Evolutionary conservation across 2,797 vertebrate genomes (phyloP).

Genomic region (Phataginus tricuspis): DNA sequence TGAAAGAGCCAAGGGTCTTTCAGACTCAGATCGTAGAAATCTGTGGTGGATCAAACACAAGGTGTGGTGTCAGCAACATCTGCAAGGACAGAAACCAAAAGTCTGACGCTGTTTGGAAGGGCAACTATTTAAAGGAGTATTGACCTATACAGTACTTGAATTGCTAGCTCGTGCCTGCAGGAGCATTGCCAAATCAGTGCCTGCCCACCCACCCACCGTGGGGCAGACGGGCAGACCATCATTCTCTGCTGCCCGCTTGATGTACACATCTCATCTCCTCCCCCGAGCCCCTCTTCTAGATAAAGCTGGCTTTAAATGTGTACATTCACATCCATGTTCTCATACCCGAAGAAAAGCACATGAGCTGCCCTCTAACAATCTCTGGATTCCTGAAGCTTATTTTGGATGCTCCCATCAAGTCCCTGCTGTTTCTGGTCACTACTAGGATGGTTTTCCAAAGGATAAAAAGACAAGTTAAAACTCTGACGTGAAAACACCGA

Average conservation of each 20-base stretch:
- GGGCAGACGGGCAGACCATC: not conserved
- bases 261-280: too few species aligned
- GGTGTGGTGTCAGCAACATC: not conserved
- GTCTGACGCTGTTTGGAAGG: not conserved
- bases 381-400: not conserved
- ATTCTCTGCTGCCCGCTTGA: not conserved
- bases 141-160: not conserved
- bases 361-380: not conserved
- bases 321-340: not conserved
- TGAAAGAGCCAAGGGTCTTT: not conserved
- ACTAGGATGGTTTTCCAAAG: not conserved
- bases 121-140: not conserved
- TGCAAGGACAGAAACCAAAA: not conserved
- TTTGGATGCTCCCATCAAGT: not conserved
- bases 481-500: not conserved
- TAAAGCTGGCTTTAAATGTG: not conserved
- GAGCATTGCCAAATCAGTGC: not conserved
- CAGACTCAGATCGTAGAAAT: not conserved
- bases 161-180: not conserved
- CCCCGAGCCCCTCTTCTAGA: not conserved
- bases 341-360: not conserved
- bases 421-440: not conserved
- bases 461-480: not conserved
- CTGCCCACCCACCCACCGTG: not conserved
- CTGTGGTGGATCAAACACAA: not conserved